Conservation (phyloP, 2,888 invertebrate species). For the Eilema caniola region DNA sequence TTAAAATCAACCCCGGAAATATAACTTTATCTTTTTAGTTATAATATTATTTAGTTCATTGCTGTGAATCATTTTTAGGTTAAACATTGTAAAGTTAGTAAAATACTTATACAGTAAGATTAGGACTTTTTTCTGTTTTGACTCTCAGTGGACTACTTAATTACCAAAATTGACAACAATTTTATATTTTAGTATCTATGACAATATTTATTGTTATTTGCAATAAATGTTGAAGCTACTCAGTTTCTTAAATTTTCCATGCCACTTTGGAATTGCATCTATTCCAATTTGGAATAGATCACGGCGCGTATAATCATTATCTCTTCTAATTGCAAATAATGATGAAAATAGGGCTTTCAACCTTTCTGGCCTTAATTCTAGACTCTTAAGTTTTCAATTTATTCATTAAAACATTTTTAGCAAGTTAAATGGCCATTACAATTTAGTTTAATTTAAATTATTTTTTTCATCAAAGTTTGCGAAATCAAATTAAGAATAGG, state of each 20-base stretch:
- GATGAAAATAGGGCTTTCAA: background rate
- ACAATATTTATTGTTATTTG: too few species aligned
- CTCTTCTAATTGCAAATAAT: too few species aligned
- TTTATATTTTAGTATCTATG: background rate
- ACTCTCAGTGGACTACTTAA: background rate
- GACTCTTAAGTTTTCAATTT: background rate
- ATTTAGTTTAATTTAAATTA: background rate
- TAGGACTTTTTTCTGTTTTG: background rate
- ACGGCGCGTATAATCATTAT: too few species aligned
- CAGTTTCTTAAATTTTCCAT: too few species aligned
- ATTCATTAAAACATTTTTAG: constrained; percentile 1
- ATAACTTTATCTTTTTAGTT: too few species aligned
- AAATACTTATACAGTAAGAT: too few species aligned
- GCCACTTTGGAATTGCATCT: too few species aligned
- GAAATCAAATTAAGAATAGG: constrained; percentile 2
- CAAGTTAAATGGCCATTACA: background rate
- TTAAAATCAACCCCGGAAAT: background rate
- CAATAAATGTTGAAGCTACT: too few species aligned
- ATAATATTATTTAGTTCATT: too few species aligned
- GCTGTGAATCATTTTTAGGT: background rate
- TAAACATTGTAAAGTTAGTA: background rate
- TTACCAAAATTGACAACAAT: background rate
- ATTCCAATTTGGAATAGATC: too few species aligned
- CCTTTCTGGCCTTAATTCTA: too few species aligned
- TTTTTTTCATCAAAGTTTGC: background rate